Percentiles rank a stretch among this genome's conserved stretches.
phyloP scores from a whole-genome alignment of 2,797 vertebrate species.

The Sebastes kiyomatsui region DNA sequence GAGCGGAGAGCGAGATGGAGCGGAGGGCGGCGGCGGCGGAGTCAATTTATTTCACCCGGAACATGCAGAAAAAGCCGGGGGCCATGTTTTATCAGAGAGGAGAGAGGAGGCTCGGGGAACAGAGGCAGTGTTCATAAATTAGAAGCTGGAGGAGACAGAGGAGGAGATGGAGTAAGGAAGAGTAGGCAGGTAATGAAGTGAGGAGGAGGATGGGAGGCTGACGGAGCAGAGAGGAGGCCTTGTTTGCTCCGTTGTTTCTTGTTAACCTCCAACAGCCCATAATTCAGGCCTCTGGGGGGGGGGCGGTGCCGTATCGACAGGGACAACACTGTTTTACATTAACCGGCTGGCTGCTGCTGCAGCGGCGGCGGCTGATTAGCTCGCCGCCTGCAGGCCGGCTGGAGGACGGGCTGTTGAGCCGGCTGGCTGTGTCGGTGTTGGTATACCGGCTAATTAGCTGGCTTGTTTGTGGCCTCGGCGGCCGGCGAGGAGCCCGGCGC shows the following conservation, averaged over 20 bases:
- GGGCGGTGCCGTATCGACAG: not conserved
- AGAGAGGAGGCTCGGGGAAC: not conserved
- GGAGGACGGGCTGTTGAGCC: not conserved
- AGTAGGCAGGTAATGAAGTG: slow-evolving; percentile 70
- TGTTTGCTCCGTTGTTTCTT: slow-evolving; percentile 56
- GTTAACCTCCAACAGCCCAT: slow-evolving; percentile 64
- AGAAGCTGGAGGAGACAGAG: slow-evolving; percentile 43
- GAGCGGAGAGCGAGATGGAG: not conserved
- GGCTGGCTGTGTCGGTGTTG: not conserved
- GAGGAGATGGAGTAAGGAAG: slow-evolving; percentile 46
- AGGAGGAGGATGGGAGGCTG: slow-evolving; percentile 36
- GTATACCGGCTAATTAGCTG: slow-evolving; percentile 33
- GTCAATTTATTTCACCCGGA: slow-evolving; percentile 53
- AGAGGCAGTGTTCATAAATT: slow-evolving; percentile 41
- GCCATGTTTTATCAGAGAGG: slow-evolving; percentile 33
- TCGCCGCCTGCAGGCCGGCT: slow-evolving; percentile 26
- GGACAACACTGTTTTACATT: slow-evolving; percentile 38
- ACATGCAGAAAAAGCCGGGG: slow-evolving; percentile 34
- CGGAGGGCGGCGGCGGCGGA: not conserved
- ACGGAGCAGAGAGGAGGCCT: slow-evolving; percentile 14
- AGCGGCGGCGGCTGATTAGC: slow-evolving; percentile 16
- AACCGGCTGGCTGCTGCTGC: slow-evolving; percentile 4
- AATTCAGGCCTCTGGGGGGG: slow-evolving; percentile 48
- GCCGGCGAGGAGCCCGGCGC: not conserved
- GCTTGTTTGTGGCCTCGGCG: not conserved